Percentiles rank a stretch among this genome's conserved stretches.
Conservation (phyloP, 2,888 invertebrate genomes). For the Philonicus albiceps region DNA sequence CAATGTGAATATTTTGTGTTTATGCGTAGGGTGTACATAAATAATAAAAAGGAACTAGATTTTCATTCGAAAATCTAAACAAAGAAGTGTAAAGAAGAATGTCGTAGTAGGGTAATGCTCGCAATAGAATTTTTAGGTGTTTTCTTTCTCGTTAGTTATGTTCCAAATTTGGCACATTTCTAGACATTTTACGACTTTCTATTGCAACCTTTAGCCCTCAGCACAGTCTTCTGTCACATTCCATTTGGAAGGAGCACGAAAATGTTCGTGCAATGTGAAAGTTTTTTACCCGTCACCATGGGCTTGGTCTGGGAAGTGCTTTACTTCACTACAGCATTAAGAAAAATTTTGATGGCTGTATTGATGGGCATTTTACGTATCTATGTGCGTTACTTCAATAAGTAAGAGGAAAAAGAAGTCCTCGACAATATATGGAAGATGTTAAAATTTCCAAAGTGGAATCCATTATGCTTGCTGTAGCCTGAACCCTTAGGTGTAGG, state of each 20-base stretch:
- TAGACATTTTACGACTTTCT: background rate
- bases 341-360: background rate
- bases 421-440: background rate
- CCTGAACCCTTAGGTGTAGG: background rate
- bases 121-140: background rate
- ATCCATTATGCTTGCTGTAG: slow-evolving; percentile 13
- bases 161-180: background rate
- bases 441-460: slow-evolving; percentile 23
- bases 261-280: background rate
- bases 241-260: background rate
- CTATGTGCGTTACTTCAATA: background rate
- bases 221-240: background rate
- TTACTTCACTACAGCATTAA: background rate
- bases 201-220: background rate
- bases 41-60: background rate
- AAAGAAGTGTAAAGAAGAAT: background rate
- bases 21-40: no score
- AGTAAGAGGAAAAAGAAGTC: background rate
- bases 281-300: background rate
- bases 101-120: background rate
- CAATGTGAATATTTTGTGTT: no score
- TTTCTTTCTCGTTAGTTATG: background rate
- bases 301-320: background rate
- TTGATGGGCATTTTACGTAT: background rate
- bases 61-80: background rate